Percentiles rank a stretch among this genome's conserved stretches.
Conservation (phyloP, 2,888 invertebrate species). For the Drosophila flavopinicola region DNA sequence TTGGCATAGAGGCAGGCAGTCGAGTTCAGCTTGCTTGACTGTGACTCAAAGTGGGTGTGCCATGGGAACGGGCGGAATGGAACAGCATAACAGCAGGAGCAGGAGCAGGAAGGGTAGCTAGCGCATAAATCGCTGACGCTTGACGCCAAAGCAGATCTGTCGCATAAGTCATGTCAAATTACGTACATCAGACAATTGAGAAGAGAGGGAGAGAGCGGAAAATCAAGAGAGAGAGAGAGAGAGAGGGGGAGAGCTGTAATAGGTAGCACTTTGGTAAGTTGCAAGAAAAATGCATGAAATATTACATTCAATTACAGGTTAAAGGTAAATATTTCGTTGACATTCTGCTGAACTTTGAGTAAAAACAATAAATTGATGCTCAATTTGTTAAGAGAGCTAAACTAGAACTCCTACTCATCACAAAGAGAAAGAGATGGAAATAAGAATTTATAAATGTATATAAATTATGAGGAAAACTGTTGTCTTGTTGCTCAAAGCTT, state of each 20-base stretch:
- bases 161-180: conserved; percentile 81
- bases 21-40: neutral
- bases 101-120: conserved; percentile 13
- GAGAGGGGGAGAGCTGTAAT: neutral
- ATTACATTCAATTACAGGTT: conserved; percentile 76
- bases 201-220: neutral
- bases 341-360: conserved; percentile 18
- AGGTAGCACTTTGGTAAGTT: too few relatives aligned
- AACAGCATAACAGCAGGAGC: conserved; percentile 14
- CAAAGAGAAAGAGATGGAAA: too few relatives aligned
- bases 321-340: conserved; percentile 48
- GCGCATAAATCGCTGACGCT: conserved; percentile 77
- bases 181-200: conserved; percentile 37
- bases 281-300: conserved; percentile 60
- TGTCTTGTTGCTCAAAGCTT: too few relatives aligned
- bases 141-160: conserved; percentile 75
- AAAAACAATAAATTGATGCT: conserved; percentile 22
- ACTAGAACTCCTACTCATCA: neutral
- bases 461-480: too few relatives aligned
- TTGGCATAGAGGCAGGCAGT: too few relatives aligned
- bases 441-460: too few relatives aligned
- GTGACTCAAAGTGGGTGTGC: conserved; percentile 7
- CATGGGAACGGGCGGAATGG: conserved; percentile 9
- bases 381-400: neutral
- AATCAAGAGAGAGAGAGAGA: neutral